phyloP scores from a whole-genome alignment of 2,888 invertebrate species.

The Ctena decussata region DNA sequence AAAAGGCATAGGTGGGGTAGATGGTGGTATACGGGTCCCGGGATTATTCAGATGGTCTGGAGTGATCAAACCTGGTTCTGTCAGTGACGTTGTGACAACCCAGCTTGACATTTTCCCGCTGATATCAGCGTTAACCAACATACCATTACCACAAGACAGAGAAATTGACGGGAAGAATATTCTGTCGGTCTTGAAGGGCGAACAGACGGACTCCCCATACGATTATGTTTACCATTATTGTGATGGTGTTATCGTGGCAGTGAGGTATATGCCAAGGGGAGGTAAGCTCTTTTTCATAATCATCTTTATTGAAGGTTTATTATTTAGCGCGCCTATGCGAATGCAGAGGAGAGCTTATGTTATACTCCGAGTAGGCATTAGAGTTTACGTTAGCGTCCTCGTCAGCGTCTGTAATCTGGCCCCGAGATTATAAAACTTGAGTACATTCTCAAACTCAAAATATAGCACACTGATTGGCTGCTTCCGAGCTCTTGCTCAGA shows the following conservation, averaged over 20 bases:
- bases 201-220: constrained; percentile 69
- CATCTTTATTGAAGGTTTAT: no score
- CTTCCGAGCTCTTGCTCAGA: no score
- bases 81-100: constrained; percentile 62
- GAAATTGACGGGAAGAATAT: constrained; percentile 83
- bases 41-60: constrained; percentile 80
- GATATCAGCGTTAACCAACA: constrained; percentile 72
- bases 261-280: constrained; percentile 69
- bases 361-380: no score
- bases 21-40: constrained; percentile 86
- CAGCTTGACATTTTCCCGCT: constrained; percentile 86
- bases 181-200: constrained; percentile 75
- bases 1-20: constrained; percentile 81
- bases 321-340: no score
- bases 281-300: no score
- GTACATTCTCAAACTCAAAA: no score
- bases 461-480: no score
- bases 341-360: no score
- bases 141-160: constrained; percentile 66
- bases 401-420: no score
- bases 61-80: constrained; percentile 40
- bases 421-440: no score
- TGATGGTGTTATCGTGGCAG: constrained; percentile 76
- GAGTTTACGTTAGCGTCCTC: no score
- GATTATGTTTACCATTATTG: constrained; percentile 85